Base-by-base conservation (phyloP, 2,113 vertebrate species). In the Caranx melampygus region DNA sequence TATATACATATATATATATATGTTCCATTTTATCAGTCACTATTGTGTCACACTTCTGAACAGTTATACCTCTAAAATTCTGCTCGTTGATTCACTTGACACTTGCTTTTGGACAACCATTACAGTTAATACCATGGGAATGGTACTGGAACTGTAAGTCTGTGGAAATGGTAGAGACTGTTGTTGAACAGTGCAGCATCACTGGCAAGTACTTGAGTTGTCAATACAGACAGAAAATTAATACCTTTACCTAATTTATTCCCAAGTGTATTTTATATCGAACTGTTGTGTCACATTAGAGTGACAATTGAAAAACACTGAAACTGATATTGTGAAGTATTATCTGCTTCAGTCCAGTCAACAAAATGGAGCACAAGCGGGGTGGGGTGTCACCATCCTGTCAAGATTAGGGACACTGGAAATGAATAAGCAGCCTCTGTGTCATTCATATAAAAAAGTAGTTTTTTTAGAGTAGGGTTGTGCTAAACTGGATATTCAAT, bases 381-480 rank as follows among this genome's bases (percentile, higher is more conserved):
- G 31, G 5, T 52, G 52, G 18, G 6, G n/a, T 60, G 26, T 12
- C 3, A 33, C 26, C 42, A 49, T 21, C 6, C 72, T 58, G 76
- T 62, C 18, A 67, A 81, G 85, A 89, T 88, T 88, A 90, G 77
- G 40, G 18, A 21, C 14, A 18, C 42, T 81, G 92, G 90, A 92
- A 92, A 88, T 92, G 70, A 89, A 40, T 13, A 45, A 59, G 65
- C 88, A 85, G 62, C 45, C 44, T 76, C 2, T 34, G 8, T 52
- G 77, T 42, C 55, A 21, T 15, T 83, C 61, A 52, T 44, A 47
- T 31, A 37, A 20, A 9, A 55, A 12, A 34, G 58, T 37, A n/a
- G 16, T 55, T 51, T 51, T 54, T 54, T 54, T 51, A 6, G 6
- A 51, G 11, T 12, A 54, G 1, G 12, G 14, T 9, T 47, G 10